Conservation (phyloP, 1,140 invertebrate species). For the Idris sp. region DNA sequence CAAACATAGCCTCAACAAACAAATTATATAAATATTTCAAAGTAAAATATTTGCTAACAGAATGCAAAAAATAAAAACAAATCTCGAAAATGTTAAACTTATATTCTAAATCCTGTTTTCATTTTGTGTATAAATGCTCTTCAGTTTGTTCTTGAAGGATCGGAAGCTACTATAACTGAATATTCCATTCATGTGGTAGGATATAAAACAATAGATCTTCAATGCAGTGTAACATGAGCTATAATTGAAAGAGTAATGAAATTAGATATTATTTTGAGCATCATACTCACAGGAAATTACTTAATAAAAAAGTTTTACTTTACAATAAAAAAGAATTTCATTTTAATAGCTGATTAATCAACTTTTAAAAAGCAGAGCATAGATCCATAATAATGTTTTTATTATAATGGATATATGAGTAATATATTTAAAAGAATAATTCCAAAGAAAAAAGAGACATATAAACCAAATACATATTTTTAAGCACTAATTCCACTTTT, state of each 20-base stretch:
- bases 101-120: constrained; percentile 9
- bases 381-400: no score
- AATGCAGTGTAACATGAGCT: constrained; percentile 32
- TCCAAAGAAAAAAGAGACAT: no score
- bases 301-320: constrained; percentile 10
- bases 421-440: constrained; percentile 34
- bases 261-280: constrained; percentile 37
- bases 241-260: constrained; percentile 31
- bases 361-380: no score
- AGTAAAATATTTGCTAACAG: not conserved
- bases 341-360: constrained; percentile 16
- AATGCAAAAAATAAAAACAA: constrained; percentile 18
- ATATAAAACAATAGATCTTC: constrained; percentile 54
- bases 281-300: constrained; percentile 31
- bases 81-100: constrained; percentile 13
- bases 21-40: no score
- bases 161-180: constrained; percentile 34
- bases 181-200: constrained; percentile 24
- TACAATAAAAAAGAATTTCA: constrained; percentile 10
- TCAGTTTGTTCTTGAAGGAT: constrained; percentile 30
- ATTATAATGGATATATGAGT: no score
- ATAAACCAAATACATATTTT: no score
- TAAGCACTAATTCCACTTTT: no score
- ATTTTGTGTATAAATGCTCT: constrained; percentile 14
- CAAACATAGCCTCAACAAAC: no score